Conservation (phyloP, 2,113 vertebrate species). For the Henicopernis longicauda region DNA sequence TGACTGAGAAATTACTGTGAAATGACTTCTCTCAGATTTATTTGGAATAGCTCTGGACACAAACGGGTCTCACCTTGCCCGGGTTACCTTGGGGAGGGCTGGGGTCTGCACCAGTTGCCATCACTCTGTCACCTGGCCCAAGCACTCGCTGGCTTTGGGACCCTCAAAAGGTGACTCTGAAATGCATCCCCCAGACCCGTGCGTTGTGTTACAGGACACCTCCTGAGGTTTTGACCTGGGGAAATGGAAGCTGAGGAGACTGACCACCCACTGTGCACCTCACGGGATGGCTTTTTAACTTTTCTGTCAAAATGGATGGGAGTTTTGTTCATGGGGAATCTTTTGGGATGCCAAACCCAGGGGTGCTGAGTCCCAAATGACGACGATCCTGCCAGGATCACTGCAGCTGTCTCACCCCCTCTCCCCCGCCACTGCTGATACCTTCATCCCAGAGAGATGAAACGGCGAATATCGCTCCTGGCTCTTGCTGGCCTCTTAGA, state of each 20-base stretch:
- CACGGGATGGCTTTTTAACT: accelerated
- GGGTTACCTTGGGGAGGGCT: not conserved
- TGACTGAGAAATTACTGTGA: not conserved
- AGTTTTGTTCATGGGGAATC: not conserved
- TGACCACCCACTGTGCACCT: accelerated
- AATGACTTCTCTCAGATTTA: not conserved
- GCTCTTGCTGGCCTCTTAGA: constrained; percentile 3
- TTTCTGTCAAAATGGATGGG: not conserved
- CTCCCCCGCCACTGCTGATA: not conserved
- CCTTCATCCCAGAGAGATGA: not conserved
- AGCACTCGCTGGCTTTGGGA: not conserved
- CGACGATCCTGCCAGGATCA: not conserved
- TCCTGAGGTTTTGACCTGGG: not conserved
- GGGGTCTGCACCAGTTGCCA: not conserved
- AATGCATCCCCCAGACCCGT: not conserved
- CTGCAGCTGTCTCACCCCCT: not conserved
- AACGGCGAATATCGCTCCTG: accelerated
- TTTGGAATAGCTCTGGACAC: not conserved
- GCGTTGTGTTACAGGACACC: not conserved
- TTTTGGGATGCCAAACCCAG: not conserved
- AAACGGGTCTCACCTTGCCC: not conserved
- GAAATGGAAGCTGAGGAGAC: not conserved
- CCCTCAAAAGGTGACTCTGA: not conserved
- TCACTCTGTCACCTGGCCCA: not conserved
- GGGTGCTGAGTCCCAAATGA: not conserved